phyloP scores from a whole-genome alignment of 2,113 vertebrate species.

The Erpornis zantholeuca region DNA sequence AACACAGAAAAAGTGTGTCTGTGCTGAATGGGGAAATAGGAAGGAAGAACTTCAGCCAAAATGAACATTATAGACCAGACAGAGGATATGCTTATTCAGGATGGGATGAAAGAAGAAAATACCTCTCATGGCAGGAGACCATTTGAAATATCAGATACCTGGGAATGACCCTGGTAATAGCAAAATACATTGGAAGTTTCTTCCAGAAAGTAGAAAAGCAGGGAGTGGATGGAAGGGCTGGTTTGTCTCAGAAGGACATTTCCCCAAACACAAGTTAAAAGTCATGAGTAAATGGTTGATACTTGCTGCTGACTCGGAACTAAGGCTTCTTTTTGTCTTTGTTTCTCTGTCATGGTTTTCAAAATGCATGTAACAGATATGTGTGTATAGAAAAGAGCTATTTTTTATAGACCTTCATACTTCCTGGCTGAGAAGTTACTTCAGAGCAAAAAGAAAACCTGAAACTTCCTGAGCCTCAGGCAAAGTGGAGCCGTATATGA shows the following conservation, averaged over 20 bases:
- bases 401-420: not conserved
- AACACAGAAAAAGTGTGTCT: not conserved
- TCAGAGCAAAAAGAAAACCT: not conserved
- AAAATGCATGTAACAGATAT: not conserved
- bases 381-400: not conserved
- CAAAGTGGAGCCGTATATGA: not conserved
- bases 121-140: not conserved
- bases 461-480: not conserved
- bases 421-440: not conserved
- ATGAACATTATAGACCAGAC: not conserved
- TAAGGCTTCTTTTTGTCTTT: not conserved
- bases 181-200: not conserved
- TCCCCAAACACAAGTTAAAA: not conserved
- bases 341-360: not conserved
- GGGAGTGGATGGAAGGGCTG: not conserved
- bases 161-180: not conserved
- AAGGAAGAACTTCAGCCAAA: not conserved
- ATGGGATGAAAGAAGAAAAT: not conserved
- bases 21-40: not conserved
- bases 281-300: not conserved
- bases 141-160: not conserved
- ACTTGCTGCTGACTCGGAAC: not conserved
- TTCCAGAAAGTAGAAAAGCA: not conserved
- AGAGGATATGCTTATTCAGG: constrained; percentile 12
- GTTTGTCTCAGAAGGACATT: not conserved